Percentiles rank a stretch among this genome's conserved stretches.
phyloP scores from a whole-genome alignment of 2,113 vertebrate species.

The Neogale vison region DNA sequence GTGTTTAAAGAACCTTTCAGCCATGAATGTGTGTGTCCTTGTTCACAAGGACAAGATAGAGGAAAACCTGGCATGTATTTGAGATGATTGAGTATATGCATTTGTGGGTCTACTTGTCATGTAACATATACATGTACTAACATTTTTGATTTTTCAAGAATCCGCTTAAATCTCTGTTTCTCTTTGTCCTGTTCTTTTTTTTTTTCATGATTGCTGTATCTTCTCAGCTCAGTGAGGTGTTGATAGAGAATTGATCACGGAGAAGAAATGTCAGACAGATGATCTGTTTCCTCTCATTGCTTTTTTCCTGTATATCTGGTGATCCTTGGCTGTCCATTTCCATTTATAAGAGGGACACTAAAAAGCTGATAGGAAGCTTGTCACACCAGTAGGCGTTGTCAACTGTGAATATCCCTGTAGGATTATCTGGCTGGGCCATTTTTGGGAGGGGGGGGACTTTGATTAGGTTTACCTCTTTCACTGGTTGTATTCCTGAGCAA shows the following conservation, averaged over 20 bases:
- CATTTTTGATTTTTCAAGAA: background rate
- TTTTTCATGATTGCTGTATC: background rate
- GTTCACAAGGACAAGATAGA: background rate
- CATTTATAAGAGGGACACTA: background rate
- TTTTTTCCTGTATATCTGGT: background rate
- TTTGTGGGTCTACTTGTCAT: background rate
- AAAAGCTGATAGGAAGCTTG: background rate
- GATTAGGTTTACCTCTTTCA: background rate
- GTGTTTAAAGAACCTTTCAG: background rate
- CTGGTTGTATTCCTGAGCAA: background rate
- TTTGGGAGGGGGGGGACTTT: background rate
- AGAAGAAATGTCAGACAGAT: background rate
- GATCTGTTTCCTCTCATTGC: background rate
- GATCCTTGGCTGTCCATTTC: background rate
- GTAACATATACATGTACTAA: background rate
- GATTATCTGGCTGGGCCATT: background rate
- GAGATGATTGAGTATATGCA: background rate
- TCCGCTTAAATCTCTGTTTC: conserved; percentile 5
- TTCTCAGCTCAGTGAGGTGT: background rate
- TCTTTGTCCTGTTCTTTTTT: background rate
- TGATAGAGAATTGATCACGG: background rate
- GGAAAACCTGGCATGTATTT: background rate
- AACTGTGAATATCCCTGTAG: background rate
- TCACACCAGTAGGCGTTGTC: background rate
- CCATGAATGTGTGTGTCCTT: background rate